Conservation (phyloP, 2,888 invertebrate genomes). For the Automeris io region DNA sequence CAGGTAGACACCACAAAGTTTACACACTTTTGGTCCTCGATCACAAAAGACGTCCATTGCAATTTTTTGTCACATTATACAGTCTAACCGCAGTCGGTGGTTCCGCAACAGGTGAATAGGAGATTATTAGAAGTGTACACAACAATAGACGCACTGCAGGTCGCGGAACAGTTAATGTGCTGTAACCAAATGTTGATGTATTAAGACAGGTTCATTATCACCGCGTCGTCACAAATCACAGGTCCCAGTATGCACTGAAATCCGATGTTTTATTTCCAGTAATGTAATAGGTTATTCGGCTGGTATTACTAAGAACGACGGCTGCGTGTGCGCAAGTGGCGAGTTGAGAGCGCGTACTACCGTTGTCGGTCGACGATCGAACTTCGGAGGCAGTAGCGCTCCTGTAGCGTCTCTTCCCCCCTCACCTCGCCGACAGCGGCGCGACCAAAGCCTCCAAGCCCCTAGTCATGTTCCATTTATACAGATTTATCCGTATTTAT, state of each 20-base stretch:
- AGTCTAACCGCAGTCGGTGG: conserved; percentile 61
- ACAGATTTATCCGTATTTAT: too few relatives aligned
- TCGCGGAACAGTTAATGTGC: conserved; percentile 68
- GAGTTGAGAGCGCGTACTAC: conserved; percentile 72
- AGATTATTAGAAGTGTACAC: conserved; percentile 66
- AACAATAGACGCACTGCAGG: conserved; percentile 65
- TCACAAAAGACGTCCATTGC: conserved; percentile 60
- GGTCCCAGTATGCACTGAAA: conserved; percentile 54
- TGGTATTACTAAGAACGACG: conserved; percentile 35
- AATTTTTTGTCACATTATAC: conserved; percentile 76
- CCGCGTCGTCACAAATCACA: conserved; percentile 24
- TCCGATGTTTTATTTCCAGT: conserved; percentile 41
- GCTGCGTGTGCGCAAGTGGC: conserved; percentile 63
- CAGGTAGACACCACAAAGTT: conserved; percentile 72
- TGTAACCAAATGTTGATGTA: conserved; percentile 20
- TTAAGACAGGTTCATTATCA: background rate
- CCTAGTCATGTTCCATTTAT: too few relatives aligned
- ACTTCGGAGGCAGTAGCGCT: conserved; percentile 74
- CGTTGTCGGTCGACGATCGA: conserved; percentile 46
- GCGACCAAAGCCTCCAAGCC: conserved; percentile 53
- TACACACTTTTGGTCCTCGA: conserved; percentile 55
- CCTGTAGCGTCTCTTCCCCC: conserved; percentile 46
- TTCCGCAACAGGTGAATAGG: conserved; percentile 62
- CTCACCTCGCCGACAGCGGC: conserved; percentile 24
- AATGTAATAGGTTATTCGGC: conserved; percentile 30